Percentiles rank a stretch among this genome's conserved stretches.
These are phyloP conservation scores for Sesamia nonagrioides DNA, from an alignment of 1,140 invertebrate genomes.

Conservation along the genomic window DNA sequence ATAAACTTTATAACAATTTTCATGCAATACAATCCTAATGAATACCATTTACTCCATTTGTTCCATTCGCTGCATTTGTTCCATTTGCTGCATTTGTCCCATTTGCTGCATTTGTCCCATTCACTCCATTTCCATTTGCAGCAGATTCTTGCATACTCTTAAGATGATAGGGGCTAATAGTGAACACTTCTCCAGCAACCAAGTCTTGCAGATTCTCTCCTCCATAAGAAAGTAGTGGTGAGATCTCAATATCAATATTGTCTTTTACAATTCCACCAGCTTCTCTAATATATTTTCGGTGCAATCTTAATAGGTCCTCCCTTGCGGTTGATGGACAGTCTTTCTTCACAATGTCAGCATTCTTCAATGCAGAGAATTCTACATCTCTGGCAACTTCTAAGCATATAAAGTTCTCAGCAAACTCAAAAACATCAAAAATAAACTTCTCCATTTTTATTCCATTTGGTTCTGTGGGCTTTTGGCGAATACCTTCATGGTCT, in stretches of 20 bases:
- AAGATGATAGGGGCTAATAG: constrained; percentile 89
- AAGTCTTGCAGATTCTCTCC: constrained; percentile 93
- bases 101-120: constrained; percentile 55
- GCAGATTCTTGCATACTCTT: constrained; percentile 71
- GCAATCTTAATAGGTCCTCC: constrained; percentile 93
- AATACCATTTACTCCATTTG: constrained; percentile 77
- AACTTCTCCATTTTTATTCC: constrained; percentile 99
- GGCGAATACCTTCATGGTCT: constrained; percentile 91
- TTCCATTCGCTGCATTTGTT: no score
- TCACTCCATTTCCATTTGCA: constrained; percentile 76
- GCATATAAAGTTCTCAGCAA: constrained; percentile 96
- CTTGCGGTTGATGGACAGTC: constrained; percentile 97
- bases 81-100: no score
- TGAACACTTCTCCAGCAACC: constrained; percentile 91
- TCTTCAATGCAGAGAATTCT: constrained; percentile 99
- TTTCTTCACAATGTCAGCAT: constrained; percentile 94
- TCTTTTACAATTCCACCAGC: constrained; percentile 94
- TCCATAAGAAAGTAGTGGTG: constrained; percentile 96
- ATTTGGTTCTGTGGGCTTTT: constrained; percentile 94
- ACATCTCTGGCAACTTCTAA: constrained; percentile 97
- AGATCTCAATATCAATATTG: constrained; percentile 95
- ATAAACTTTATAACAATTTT: neutral
- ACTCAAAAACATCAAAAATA: constrained; percentile 99
- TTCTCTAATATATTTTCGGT: constrained; percentile 93
- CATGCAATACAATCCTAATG: constrained; percentile 53